phyloP scores from a whole-genome alignment of 2,888 invertebrate genomes.

The Amiota minor region DNA sequence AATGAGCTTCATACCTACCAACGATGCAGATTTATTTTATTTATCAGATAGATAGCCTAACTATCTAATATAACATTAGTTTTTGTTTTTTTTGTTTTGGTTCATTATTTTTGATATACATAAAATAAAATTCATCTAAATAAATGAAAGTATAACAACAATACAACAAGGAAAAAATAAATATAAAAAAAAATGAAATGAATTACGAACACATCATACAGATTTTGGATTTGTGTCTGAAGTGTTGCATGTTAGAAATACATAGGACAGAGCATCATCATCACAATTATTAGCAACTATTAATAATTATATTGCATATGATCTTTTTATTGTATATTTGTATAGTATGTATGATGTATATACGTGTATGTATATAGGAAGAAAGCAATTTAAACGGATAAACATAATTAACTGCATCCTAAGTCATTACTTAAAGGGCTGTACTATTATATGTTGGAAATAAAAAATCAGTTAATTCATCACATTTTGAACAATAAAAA shows the following conservation, averaged over 20 bases:
- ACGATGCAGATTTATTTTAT: constrained; percentile 12
- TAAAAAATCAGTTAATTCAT: too few species aligned
- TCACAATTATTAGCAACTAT: constrained; percentile 35
- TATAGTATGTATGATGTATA: background rate
- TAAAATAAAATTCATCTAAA: background rate
- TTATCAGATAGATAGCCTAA: constrained; percentile 13
- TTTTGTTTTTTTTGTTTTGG: constrained; percentile 28
- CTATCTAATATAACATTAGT: constrained; percentile 17
- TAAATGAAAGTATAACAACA: constrained; percentile 1
- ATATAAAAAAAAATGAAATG: constrained; percentile 13
- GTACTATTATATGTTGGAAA: too few species aligned
- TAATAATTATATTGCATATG: background rate
- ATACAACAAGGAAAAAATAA: constrained; percentile 22
- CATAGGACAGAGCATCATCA: constrained; percentile 49
- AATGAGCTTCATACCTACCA: constrained; percentile 51
- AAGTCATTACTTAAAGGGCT: too few species aligned
- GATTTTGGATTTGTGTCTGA: constrained; percentile 13
- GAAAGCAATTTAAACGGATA: too few species aligned
- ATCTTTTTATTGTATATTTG: background rate
- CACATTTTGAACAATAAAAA: too few species aligned
- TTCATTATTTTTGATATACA: constrained; percentile 37
- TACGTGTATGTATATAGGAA: too few species aligned
- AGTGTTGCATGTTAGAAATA: constrained; percentile 17
- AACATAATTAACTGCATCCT: too few species aligned
- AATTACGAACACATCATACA: constrained; percentile 24